Evolutionary conservation across 1,140 invertebrate species (phyloP), one percentile per base, ranked within the genome.

Genomic region (Papilio helenus): DNA sequence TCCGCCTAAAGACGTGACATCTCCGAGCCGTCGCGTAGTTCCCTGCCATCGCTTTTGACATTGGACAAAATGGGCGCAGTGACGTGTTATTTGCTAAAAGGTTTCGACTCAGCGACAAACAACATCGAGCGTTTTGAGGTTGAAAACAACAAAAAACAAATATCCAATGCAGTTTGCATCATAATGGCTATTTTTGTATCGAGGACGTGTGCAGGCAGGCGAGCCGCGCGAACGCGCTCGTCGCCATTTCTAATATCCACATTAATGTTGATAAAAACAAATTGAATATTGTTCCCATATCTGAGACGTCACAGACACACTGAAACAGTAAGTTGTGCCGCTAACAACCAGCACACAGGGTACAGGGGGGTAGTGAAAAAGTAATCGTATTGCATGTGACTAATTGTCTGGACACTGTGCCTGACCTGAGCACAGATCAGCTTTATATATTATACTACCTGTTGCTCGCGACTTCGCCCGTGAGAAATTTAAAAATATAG

Each of bases 171-270:
- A 74, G n/a, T 46, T 74, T n/a, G 44, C 72, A 74, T 46, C n/a
- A 74, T n/a, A 46, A 46, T 46, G 44, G 72, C 14, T 74, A 74
- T 74, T 74, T 74, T 76, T 55, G 46, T 49, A 76, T 20, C 46
- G 23, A 55, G 73, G 73, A 51, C 73, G 44, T 46, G 20, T 55
- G 16, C 46, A 23, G 58, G 58, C 23, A 51, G 49, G 49, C 49
- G 18, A 18, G 58, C 58, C 23, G 23, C 58, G 23, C 23, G 58
- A 29, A 2, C 10, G 58, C 58, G 8, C 26, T 65, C 58, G 23
- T 18, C 3, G 23, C 58, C n/a, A 26, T 23, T 23, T 65, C 9
- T 26, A 23, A 65, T 39, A 39, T 8, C 34, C 34, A 65, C 58
- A 14, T 65, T 10, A 9, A 20, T 20, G 20, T 65, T 8, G 3